phyloP scores from a whole-genome alignment of 2,888 invertebrate genomes.

The Apodemia hepburni region DNA sequence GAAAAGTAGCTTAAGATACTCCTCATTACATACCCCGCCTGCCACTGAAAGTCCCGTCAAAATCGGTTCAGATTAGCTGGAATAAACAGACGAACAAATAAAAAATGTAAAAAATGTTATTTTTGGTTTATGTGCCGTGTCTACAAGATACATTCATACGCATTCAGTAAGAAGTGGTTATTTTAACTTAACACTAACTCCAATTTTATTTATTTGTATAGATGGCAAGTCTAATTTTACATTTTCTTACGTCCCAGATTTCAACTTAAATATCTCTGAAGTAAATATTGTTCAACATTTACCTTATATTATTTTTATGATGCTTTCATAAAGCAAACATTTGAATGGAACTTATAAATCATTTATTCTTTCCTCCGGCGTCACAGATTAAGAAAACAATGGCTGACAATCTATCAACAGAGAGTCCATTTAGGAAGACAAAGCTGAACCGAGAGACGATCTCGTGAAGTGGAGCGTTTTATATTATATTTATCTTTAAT shows the following conservation, averaged over 20 bases:
- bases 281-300: conserved; percentile 16
- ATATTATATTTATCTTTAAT: conserved; percentile 79
- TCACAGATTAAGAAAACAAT: conserved; percentile 72
- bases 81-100: too few species aligned
- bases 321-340: conserved; percentile 27
- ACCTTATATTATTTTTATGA: conserved; percentile 29
- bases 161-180: too few species aligned
- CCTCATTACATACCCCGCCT: too few species aligned
- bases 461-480: conserved; percentile 43
- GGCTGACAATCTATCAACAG: conserved; percentile 69
- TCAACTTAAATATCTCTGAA: neutral
- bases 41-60: too few species aligned
- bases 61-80: too few species aligned
- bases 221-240: too few species aligned
- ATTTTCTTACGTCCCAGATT: neutral
- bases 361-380: conserved; percentile 64
- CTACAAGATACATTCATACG: too few species aligned
- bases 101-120: too few species aligned
- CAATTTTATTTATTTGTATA: too few species aligned
- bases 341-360: conserved; percentile 58
- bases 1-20: too few species aligned
- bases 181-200: too few species aligned
- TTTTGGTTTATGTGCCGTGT: too few species aligned
- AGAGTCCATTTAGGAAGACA: conserved; percentile 66
- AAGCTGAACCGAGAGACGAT: conserved; percentile 55